Base-by-base conservation (phyloP, 2,113 vertebrate genomes). In the Trematomus loennbergii region DNA sequence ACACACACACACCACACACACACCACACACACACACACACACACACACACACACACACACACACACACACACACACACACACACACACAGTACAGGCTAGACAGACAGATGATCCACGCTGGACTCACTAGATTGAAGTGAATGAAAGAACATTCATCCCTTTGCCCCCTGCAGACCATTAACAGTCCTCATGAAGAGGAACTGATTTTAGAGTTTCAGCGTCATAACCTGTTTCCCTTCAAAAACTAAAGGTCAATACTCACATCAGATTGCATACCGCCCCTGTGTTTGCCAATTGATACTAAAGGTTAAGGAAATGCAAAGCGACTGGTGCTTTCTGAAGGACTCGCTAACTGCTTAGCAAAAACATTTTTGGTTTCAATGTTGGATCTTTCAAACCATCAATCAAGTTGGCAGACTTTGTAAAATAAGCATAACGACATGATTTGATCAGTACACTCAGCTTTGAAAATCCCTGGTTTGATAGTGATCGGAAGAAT, bases 131-230 rank as follows among this genome's bases (percentile, higher is more conserved):
- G 13, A 72, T 12, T 55, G 61, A 18, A 36, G 12, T 18, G 36
- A 75, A 65, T 18, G 12, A 43, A 64, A 20, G 49, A 63, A 60
- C 48, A 68, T 76, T 82, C 57, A 54, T 75, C 54, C 29, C 20
- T 49, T 73, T 55, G 17, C 9, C 20, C 9, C 1, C 1, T 65
- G n/a, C 53, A 17, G 46, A 60, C 22, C 52, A 18, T 61, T 48
- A 25, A 11, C 33, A 43, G 63, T 49, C 33, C 7, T 52, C n/a
- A 29, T 53, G 8, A 48, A 15, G 29, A 29, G 29, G 29, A 3
- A 29, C 29, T 29, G 29, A 29, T 29, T 29, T 3, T 29, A 29
- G 13, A 48, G 40, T n/a, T 59, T 60, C 55, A 20, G 13, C 5
- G 0, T 17, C 16, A 65, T 48, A 29, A 29, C 12, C 22, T 58